Conservation (phyloP, 2,797 vertebrate genomes). For the Macropus fuliginosus region DNA sequence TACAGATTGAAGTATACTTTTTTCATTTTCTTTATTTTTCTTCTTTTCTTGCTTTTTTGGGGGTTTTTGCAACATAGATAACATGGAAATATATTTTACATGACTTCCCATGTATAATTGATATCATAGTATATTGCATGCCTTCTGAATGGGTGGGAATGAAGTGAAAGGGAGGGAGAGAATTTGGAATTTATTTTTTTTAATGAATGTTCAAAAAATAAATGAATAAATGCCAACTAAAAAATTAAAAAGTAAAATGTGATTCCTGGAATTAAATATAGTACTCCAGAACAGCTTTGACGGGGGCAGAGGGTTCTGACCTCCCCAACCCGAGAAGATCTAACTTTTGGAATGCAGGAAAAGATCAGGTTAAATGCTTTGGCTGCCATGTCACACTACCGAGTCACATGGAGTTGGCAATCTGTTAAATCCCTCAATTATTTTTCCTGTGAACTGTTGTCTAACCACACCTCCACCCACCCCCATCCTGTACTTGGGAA, state of each 20-base stretch:
- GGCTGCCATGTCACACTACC: neutral
- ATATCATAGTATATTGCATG: neutral
- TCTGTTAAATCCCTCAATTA: slow-evolving; percentile 24
- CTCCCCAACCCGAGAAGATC: neutral
- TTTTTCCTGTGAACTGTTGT: slow-evolving; percentile 21
- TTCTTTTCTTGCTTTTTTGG: neutral
- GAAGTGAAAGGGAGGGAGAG: neutral
- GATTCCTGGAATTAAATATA: neutral
- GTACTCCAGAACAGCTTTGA: neutral
- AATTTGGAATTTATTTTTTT: neutral
- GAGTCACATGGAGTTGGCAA: slow-evolving; percentile 10
- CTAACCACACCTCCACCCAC: neutral
- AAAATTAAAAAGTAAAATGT: neutral
- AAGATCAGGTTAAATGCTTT: neutral
- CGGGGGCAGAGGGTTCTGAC: neutral
- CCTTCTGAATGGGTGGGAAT: neutral
- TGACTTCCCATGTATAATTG: neutral
- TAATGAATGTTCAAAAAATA: neutral
- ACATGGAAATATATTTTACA: neutral
- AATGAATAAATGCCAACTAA: neutral
- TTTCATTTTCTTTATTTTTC: neutral
- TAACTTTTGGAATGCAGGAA: neutral
- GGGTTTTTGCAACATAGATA: neutral
- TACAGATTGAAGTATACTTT: neutral
- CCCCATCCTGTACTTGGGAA: slow-evolving; percentile 23